Evolutionary conservation across 2,888 invertebrate genomes (phyloP).

Genomic region (Cephus rjabovi): DNA sequence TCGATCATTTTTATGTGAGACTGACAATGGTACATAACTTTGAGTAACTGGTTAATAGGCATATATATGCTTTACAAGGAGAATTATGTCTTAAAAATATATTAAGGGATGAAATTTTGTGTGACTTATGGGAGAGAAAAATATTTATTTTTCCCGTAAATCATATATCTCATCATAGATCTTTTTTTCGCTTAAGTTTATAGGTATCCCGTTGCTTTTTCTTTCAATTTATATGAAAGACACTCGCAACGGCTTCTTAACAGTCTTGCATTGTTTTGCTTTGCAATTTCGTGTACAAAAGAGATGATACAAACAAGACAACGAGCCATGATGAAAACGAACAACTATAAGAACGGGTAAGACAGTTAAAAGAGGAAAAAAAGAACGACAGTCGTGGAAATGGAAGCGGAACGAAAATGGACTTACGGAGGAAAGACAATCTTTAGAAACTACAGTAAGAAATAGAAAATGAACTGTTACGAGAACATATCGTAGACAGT

Average conservation of each 20-base stretch:
- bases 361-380: background rate
- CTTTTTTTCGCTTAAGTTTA: background rate
- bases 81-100: background rate
- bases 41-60: background rate
- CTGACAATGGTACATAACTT: background rate
- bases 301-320: background rate
- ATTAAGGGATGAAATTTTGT: background rate
- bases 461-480: background rate
- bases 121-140: background rate
- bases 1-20: background rate
- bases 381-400: background rate
- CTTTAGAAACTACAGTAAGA: background rate
- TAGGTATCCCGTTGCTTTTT: background rate
- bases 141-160: background rate
- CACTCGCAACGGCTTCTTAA: background rate
- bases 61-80: too few species aligned
- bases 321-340: background rate
- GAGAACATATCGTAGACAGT: background rate
- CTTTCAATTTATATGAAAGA: background rate
- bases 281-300: background rate
- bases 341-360: background rate
- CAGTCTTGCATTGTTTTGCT: background rate
- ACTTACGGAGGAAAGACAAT: background rate
- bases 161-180: background rate
- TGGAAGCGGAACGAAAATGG: background rate